Evolutionary conservation across 2,797 vertebrate species (phyloP), one percentile per base, ranked within the genome.

Genomic region (Ctenosaura bakeri): DNA sequence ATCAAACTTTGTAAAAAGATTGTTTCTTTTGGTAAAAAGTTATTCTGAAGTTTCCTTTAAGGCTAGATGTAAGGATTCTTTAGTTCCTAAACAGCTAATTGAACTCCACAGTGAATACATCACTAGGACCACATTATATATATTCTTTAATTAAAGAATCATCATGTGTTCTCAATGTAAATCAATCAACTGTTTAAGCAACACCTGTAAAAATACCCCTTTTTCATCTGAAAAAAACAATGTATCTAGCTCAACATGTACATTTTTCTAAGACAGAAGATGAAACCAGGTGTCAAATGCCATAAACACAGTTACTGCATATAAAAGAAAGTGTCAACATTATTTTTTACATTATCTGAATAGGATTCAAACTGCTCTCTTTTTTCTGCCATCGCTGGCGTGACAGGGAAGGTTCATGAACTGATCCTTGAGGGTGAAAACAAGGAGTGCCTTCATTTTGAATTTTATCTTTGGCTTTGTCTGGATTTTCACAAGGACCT

Each of bases 381-480:
- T 81, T 95, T 92, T 94, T 97, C 89, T 96, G 97, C 92, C 96
- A 95, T 86, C 85, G 95, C 82, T 96, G 98, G 88, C 92, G 83
- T 64, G 97, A 98, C 56, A 97, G 5, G 54, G 96, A 97, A 0
- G 98, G 97, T 59, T 98, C 98, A 93, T 96, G 95, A 32, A 95
- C 94, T 50, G 96, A 95, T 87, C 92, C 96, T 26, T 85, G 93
- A 90, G 96, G 96, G 85, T 92, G 94, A 62, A 97, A 88, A 86
- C 76, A 52, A 73, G 85, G 76, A 7, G 59, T 71, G 85, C 50
- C 89, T 85, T 78, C 94, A 76, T 94, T 83, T 54, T 92, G 73
- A 88, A 88, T 46, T 77, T 32, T n/a, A 88, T 76, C 62, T 83
- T 78, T 91, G 89, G 84, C 92, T 64, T 90, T 91, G 79, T 74